Conservation (phyloP, 2,113 vertebrate genomes). For the Melierax canorus region DNA sequence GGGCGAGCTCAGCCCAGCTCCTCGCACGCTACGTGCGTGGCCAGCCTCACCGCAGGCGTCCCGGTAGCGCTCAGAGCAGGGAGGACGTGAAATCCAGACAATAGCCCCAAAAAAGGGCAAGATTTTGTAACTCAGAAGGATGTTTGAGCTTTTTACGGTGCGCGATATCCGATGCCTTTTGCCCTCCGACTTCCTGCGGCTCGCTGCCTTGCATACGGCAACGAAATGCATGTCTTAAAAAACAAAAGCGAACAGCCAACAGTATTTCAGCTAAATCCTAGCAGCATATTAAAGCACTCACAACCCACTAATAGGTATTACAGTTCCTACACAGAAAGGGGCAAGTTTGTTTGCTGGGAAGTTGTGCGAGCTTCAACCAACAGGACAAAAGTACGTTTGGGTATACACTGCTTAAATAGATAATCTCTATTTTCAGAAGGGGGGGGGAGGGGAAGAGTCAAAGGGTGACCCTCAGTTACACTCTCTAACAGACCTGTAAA, state of each 20-base stretch:
- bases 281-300: neutral
- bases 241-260: neutral
- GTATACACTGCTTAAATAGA: neutral
- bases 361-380: neutral
- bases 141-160: neutral
- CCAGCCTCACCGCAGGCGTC: neutral
- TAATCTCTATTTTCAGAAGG: neutral
- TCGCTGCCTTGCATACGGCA: neutral
- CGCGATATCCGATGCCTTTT: fast-evolving
- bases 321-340: neutral
- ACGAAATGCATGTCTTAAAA: neutral
- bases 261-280: neutral
- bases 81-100: neutral
- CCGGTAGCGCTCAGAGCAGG: fast-evolving
- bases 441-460: no score
- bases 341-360: neutral
- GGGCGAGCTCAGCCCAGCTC: neutral
- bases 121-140: neutral
- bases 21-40: fast-evolving
- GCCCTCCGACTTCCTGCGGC: neutral
- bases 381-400: neutral
- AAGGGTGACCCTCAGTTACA: neutral
- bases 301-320: neutral
- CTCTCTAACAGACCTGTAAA: neutral
- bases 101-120: neutral